These are phyloP conservation scores for Protaetia brevitarsis DNA, from an alignment of 1,140 invertebrate species.

Conservation along the genomic window DNA sequence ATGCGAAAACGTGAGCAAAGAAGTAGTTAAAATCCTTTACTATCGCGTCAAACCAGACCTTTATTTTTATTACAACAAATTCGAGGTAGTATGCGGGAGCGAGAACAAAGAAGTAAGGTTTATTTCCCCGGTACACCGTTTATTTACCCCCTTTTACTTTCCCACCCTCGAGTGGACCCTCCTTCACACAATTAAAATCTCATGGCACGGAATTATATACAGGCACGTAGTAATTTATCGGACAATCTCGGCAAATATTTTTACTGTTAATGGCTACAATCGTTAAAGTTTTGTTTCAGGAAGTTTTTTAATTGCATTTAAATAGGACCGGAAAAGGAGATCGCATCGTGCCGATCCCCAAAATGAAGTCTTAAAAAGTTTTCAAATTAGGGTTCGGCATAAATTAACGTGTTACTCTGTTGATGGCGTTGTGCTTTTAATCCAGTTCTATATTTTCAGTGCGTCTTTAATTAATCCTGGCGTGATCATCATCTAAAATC, in stretches of 20 bases:
- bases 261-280: conserved; percentile 1
- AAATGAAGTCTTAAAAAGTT: conserved; percentile 5
- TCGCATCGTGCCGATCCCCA: neutral
- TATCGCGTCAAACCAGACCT: neutral
- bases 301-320: conserved; percentile 13
- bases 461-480: no score
- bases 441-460: neutral
- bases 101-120: neutral
- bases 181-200: neutral
- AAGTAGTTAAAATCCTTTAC: neutral
- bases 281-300: conserved; percentile 9
- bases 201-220: neutral
- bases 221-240: neutral
- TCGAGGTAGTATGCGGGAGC: neutral
- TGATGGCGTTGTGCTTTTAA: neutral
- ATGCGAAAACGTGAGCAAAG: no score
- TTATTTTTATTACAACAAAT: conserved; percentile 10
- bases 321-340: neutral
- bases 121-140: neutral
- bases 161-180: neutral
- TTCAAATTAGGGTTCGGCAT: neutral
- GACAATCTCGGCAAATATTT: conserved; percentile 6
- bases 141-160: neutral
- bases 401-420: neutral
- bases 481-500: no score